These are phyloP conservation scores for Carposina sasakii DNA, from an alignment of 1,140 invertebrate species.

Conservation along the genomic window DNA sequence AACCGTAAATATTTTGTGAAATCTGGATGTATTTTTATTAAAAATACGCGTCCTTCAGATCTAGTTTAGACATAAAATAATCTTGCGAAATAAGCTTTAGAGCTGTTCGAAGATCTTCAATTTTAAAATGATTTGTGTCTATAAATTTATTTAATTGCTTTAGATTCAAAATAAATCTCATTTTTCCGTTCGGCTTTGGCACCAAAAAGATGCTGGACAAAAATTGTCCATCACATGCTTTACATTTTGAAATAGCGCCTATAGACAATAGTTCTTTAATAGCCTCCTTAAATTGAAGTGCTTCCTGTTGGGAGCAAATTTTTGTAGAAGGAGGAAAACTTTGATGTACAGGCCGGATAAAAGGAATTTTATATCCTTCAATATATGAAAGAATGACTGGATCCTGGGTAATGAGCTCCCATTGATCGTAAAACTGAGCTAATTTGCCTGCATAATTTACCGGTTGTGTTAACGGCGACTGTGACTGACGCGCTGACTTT, in stretches of 20 bases:
- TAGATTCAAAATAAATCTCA: constrained; percentile 16
- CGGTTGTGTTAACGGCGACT: not conserved
- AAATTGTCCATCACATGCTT: not conserved
- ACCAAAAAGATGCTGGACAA: constrained; percentile 18
- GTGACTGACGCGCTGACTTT: not conserved
- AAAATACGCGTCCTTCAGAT: not conserved
- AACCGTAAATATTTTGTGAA: constrained; percentile 9
- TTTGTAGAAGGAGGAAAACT: not conserved
- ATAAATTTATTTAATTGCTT: not conserved
- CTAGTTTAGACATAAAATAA: not conserved
- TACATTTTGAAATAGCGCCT: not conserved
- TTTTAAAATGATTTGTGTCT: not conserved
- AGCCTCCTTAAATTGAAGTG: not conserved
- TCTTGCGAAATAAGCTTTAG: not conserved
- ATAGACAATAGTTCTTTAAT: not conserved
- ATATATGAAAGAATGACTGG: not conserved
- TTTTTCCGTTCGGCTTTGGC: constrained; percentile 23
- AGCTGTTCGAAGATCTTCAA: not conserved
- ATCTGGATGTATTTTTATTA: constrained; percentile 6
- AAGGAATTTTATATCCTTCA: not conserved
- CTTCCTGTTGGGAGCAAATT: not conserved
- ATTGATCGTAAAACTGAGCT: not conserved
- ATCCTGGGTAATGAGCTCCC: not conserved
- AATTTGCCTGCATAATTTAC: not conserved
- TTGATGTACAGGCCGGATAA: not conserved